phyloP scores from a whole-genome alignment of 2,888 invertebrate genomes.

The Drosophila conformis region DNA sequence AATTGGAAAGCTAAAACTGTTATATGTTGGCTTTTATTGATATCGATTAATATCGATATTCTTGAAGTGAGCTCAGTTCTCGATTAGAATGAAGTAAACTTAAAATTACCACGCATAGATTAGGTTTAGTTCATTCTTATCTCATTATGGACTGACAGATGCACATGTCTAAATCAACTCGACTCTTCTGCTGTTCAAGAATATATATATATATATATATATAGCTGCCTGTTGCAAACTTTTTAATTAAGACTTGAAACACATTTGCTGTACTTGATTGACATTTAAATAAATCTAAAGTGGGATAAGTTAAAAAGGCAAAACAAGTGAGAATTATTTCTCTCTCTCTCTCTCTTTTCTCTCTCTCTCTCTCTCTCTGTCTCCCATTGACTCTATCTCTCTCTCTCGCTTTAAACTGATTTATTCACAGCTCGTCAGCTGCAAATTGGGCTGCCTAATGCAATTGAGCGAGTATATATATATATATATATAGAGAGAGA shows the following conservation, averaged over 20 bases:
- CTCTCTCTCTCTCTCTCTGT: not conserved
- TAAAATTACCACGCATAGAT: rapidly evolving
- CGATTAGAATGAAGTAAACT: not conserved
- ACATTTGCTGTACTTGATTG: not conserved
- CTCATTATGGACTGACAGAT: too few species aligned
- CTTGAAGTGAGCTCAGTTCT: not conserved
- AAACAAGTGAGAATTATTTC: not conserved
- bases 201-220: not conserved
- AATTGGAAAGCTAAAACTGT: not conserved
- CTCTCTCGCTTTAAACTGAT: conserved; percentile 24
- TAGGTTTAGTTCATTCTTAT: not conserved
- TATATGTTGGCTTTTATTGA: not conserved
- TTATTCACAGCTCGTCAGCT: conserved; percentile 62
- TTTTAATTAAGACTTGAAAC: not conserved
- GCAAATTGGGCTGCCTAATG: conserved; percentile 63
- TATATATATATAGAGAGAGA: not conserved
- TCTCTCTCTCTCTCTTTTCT: not conserved
- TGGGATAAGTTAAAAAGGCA: not conserved
- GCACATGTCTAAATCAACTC: not conserved
- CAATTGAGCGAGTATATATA: conserved; percentile 40
- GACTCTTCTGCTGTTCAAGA: not conserved
- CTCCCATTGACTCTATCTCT: not conserved
- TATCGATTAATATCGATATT: not conserved
- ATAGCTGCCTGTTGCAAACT: not conserved
- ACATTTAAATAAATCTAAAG: not conserved